Evolutionary conservation across 2,888 invertebrate species (phyloP).

Genomic region (Octodonta nipae): DNA sequence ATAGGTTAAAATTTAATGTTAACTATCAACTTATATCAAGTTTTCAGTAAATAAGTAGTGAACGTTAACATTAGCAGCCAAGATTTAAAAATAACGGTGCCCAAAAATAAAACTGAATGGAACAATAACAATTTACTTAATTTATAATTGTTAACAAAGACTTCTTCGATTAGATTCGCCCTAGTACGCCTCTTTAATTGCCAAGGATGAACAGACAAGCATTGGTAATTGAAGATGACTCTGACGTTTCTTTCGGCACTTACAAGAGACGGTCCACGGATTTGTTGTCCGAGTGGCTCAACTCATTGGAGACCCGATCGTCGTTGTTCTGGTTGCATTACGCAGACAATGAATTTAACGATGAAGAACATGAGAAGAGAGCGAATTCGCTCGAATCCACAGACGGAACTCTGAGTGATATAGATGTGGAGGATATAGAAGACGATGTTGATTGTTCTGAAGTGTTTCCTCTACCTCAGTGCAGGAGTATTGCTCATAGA

Average conservation of each 20-base stretch:
- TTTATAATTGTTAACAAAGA: no score
- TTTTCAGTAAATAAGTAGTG: no score
- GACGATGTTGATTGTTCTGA: constrained; percentile 15
- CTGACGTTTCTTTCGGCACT: constrained; percentile 15
- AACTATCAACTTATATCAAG: no score
- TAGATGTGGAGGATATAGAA: constrained; percentile 16
- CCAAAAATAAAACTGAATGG: no score
- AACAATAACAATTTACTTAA: background rate
- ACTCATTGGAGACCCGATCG: constrained; percentile 30
- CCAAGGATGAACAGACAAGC: constrained; percentile 22
- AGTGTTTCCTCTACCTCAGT: constrained; percentile 20
- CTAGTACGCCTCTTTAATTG: no score
- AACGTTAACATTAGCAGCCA: no score
- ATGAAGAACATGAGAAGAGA: constrained; percentile 18
- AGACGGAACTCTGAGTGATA: constrained; percentile 21
- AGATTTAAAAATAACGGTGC: no score
- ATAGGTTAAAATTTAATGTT: no score
- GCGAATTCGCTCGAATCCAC: constrained; percentile 25
- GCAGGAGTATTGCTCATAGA: constrained; percentile 35
- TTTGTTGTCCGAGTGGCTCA: constrained; percentile 30
- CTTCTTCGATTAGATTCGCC: no score
- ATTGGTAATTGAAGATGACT: constrained; percentile 18
- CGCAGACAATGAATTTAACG: constrained; percentile 20
- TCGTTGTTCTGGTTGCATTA: constrained; percentile 32
- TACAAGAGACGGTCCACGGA: constrained; percentile 14